Conservation (phyloP, 2,888 invertebrate genomes). For the Anoplius nigerrimus region DNA sequence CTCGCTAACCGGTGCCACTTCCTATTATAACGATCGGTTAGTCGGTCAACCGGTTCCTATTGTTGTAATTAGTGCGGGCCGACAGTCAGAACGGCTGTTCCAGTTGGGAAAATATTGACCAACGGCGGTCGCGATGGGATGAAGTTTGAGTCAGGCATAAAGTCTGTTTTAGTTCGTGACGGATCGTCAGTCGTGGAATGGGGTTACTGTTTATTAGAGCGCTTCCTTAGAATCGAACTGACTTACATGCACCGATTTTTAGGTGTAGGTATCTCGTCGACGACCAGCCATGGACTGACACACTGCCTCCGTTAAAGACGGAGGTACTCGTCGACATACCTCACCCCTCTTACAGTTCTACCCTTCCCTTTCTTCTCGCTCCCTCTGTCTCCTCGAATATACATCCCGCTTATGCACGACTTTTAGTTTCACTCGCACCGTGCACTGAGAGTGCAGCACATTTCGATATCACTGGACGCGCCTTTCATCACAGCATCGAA, state of each 20-base stretch:
- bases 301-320: constrained; percentile 48
- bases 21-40: neutral
- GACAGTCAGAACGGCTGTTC: no score
- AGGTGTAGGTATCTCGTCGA: constrained; percentile 55
- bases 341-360: constrained; percentile 28
- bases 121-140: no score
- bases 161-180: no score
- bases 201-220: no score
- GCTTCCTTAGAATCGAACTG: constrained; percentile 9
- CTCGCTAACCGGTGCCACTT: neutral
- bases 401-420: constrained; percentile 24
- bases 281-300: constrained; percentile 60
- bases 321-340: constrained; percentile 42
- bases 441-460: constrained; percentile 14
- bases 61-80: no score
- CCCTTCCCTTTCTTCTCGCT: constrained; percentile 24
- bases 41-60: no score
- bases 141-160: no score
- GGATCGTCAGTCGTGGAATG: no score
- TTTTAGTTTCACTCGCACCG: constrained; percentile 19
- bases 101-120: no score
- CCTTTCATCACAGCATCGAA: no score
- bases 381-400: constrained; percentile 19
- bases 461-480: neutral
- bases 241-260: constrained; percentile 55